Percentiles rank a stretch among this genome's conserved stretches.
phyloP scores from a whole-genome alignment of 2,797 vertebrate genomes.

The Thripadectes ignobilis region DNA sequence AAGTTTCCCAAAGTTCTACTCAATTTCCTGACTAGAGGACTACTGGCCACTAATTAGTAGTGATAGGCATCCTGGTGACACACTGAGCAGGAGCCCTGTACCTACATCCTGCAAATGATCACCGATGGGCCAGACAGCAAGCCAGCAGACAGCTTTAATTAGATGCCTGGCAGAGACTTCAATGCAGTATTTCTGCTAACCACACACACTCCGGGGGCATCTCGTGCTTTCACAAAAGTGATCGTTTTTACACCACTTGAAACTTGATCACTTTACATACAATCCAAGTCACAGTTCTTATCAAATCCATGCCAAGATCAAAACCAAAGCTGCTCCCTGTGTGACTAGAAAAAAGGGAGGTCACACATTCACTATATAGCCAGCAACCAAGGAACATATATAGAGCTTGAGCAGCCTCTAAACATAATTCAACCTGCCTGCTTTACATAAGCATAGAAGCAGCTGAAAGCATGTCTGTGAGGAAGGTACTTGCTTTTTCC shows the following conservation, averaged over 20 bases:
- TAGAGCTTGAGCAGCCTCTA: not conserved
- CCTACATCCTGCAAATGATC: not conserved
- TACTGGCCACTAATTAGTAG: not conserved
- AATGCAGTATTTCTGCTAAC: not conserved
- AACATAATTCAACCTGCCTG: not conserved
- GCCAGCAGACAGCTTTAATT: not conserved
- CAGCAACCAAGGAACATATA: not conserved
- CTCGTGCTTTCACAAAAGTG: not conserved
- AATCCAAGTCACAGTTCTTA: not conserved
- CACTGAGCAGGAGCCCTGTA: rapidly evolving
- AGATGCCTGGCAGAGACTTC: not conserved
- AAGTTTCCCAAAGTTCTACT: not conserved
- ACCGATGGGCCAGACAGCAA: not conserved
- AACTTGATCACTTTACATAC: not conserved
- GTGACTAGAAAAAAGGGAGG: not conserved
- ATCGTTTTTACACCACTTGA: not conserved
- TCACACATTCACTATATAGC: rapidly evolving
- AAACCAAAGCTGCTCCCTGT: not conserved
- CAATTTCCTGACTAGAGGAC: not conserved
- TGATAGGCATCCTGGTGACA: not conserved
- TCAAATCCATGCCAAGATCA: not conserved
- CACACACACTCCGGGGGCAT: not conserved
- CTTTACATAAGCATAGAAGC: not conserved
- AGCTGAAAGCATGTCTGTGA: not conserved
- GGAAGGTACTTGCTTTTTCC: not conserved